These are phyloP conservation scores for Agrilus biguttatus DNA, from an alignment of 2,888 invertebrate species.

Conservation along the genomic window DNA sequence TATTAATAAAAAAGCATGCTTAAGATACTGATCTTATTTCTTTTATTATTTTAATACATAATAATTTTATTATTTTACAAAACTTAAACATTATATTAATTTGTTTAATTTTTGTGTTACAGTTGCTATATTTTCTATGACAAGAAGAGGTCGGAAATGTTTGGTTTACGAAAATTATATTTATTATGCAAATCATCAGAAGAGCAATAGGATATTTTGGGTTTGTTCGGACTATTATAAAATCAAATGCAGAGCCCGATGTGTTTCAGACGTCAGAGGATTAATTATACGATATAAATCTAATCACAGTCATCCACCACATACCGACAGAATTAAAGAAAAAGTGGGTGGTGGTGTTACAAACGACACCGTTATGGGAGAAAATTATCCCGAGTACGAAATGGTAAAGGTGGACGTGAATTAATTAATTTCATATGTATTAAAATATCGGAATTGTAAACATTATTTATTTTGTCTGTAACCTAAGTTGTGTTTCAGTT, in stretches of 20 bases:
- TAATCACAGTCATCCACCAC: slow-evolving; percentile 18
- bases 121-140: slow-evolving; percentile 9
- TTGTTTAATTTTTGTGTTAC: slow-evolving; percentile 3
- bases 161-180: slow-evolving; percentile 17
- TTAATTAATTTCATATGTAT: too few species aligned
- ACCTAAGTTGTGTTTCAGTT: too few species aligned
- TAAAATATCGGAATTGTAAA: too few species aligned
- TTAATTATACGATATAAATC: slow-evolving; percentile 9
- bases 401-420: not conserved
- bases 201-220: slow-evolving; percentile 18
- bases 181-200: slow-evolving; percentile 17
- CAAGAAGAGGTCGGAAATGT: slow-evolving; percentile 16
- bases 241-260: slow-evolving; percentile 18
- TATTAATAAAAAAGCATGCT: too few species aligned
- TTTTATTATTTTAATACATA: not conserved
- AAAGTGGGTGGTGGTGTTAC: not conserved
- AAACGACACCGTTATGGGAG: too few species aligned
- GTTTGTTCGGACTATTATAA: slow-evolving; percentile 18
- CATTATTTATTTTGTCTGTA: too few species aligned
- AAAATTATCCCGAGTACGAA: not conserved
- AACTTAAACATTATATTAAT: not conserved
- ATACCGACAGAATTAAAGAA: slow-evolving; percentile 8
- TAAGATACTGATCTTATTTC: not conserved
- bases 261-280: slow-evolving; percentile 15
- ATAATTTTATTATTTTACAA: not conserved